phyloP scores from a whole-genome alignment of 2,797 vertebrate species.

The Acanthurus tractus region DNA sequence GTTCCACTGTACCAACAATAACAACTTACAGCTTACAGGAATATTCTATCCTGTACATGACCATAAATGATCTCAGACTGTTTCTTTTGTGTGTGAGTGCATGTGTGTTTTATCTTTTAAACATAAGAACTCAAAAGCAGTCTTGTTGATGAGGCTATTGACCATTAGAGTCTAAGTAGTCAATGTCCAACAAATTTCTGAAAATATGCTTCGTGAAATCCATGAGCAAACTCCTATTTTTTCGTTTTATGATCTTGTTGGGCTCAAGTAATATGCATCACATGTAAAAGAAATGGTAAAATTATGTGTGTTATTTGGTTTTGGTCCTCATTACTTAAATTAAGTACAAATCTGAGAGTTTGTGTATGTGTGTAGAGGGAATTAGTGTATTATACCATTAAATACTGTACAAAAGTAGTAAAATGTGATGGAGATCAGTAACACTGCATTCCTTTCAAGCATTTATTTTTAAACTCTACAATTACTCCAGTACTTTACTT shows the following conservation, averaged over 20 bases:
- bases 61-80: neutral
- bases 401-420: neutral
- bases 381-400: neutral
- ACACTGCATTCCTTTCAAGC: neutral
- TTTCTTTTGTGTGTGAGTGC: neutral
- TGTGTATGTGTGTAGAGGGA: neutral
- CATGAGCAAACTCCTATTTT: neutral
- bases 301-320: neutral
- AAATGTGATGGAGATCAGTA: neutral
- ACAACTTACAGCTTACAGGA: neutral
- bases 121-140: neutral
- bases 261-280: conserved; percentile 14
- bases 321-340: neutral
- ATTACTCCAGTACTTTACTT: conserved; percentile 7
- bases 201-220: neutral
- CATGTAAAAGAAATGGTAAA: neutral
- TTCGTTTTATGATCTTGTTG: conserved; percentile 1
- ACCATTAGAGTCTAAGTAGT: conserved; percentile 10
- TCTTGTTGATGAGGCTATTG: neutral
- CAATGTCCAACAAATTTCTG: neutral
- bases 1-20: conserved; percentile 14
- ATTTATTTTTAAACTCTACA: neutral
- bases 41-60: neutral
- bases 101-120: neutral
- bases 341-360: neutral